Base-by-base conservation (phyloP, 2,888 invertebrate genomes). In the Drosophila formosana region DNA sequence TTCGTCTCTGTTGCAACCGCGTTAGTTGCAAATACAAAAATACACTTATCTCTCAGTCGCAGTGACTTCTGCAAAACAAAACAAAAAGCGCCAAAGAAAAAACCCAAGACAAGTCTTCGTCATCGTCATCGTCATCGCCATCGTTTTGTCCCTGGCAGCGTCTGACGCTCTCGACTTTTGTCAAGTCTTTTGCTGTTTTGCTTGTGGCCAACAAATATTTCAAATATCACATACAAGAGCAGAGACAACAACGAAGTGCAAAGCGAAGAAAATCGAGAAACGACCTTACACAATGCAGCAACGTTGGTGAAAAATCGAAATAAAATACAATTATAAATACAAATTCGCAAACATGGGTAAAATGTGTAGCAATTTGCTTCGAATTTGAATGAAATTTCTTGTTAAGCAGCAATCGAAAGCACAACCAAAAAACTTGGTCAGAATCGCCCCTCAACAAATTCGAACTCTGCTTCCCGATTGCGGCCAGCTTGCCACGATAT, bases 261-360 rank as follows among this genome's bases (percentile, higher is more conserved):
- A 8, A n/a, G 39, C 53, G 39, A 56, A 46, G 34, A 47, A 30
- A 49, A 37, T 7, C 43, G 37, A 37, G 55, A 64, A 72, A 37
- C 53, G 72, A 84, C 82, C 79, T 75, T 64, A 69, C 66, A 69
- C 72, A 75, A 62, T 75, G 64, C 55, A 41, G 72, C 46, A 68
- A 58, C 34, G 18, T 30, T 55, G 39, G 66, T 23, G 39, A 43
- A 64, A 53, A 62, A 37, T 26, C 30, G 2, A 55, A 63, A 47
- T 8, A 23, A 63, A 67, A 64, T 41, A 18, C 43, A 57, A 50
- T 53, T 66, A 73, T 45, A 53, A 64, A 74, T 45, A 45, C 53
- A 26, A 55, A 34, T 39, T 47, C 25, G 46, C 25, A 25, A 57
- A 52, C 52, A 49, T 6, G 49, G 55, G 34, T 46, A 7, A 49